Conservation (phyloP, 1,140 invertebrate genomes). For the Drosophila nigrodunni region DNA sequence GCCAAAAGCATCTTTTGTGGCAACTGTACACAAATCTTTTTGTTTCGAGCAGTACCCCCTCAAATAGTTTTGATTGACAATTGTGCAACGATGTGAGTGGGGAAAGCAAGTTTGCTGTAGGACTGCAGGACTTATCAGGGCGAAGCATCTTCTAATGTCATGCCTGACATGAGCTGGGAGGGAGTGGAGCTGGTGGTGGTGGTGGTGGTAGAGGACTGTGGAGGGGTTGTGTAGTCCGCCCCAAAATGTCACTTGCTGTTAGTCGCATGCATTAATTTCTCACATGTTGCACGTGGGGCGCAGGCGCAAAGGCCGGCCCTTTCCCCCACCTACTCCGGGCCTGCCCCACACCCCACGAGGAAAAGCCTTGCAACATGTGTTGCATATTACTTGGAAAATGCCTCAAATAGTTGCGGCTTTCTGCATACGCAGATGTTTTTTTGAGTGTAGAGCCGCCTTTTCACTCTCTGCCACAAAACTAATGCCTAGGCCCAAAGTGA, state of each 20-base stretch:
- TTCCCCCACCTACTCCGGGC: neutral
- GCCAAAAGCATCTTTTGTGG: constrained; percentile 13
- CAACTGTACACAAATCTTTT: constrained; percentile 38
- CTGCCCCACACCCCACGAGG: neutral
- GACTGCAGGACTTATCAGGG: constrained; percentile 36
- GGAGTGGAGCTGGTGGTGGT: neutral
- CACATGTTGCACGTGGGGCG: constrained; percentile 34
- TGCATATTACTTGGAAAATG: constrained; percentile 64
- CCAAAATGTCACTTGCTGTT: constrained; percentile 46
- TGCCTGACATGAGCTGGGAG: constrained; percentile 37
- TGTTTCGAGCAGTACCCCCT: too few relatives aligned
- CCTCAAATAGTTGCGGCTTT: constrained; percentile 46
- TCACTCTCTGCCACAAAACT: constrained; percentile 20
- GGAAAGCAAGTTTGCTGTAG: constrained; percentile 5
- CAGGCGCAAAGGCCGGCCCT: constrained; percentile 32
- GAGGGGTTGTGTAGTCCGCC: neutral
- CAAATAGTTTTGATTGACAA: constrained; percentile 41
- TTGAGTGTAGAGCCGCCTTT: neutral
- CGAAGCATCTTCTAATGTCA: constrained; percentile 50
- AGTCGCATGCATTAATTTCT: constrained; percentile 33
- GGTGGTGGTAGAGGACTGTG: neutral
- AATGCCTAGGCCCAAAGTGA: constrained; percentile 50
- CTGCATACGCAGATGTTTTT: constrained; percentile 41
- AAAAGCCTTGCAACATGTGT: constrained; percentile 43
- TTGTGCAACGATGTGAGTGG: constrained; percentile 31